Base-by-base conservation (phyloP, 2,888 invertebrate species). In the Dione juno region DNA sequence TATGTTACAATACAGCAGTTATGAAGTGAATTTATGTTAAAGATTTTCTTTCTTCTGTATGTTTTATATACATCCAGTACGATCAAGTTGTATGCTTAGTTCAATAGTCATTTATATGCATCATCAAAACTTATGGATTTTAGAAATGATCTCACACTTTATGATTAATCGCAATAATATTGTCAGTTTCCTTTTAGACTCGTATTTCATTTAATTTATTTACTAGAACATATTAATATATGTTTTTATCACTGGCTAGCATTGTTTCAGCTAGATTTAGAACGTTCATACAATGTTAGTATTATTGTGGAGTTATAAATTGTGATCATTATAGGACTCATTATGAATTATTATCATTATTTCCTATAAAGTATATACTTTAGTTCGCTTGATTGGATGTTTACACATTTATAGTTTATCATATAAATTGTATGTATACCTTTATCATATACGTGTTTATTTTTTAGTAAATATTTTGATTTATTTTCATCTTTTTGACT, bases 101-200 rank as follows among this genome's bases (percentile, higher is more conserved):
- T 37, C 13, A 21, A 3, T 10, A 50, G 19, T 37, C 19, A 21
- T 5, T 54, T 63, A 37, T 53, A 16, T 40, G 13, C 65, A 52
- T 53, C n/a, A 66, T 41, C 6, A 50, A 16, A 58, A n/a, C 40
- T n/a, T 57, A 11, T 41, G 48, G 45, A 14, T 57, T 35, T 37
- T 50, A 16, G 50, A 48, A 43, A 40, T 70, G 70, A 70, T 70
- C 61, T 70, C 66, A 70, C 66, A 58, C 70, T 59, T 58, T 19
- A 65, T 69, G 66, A 64, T 57, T 19, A 61, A 58, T 61, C 14
- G 8, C 14, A 37, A 52, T 57, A 41, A 16, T 54, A 19, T 40
- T 69, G 52, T 58, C 40, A 10, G 16, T 64, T 64, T 45, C 28
- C 61, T 45, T 61, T 45, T 61, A 61, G n/a, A 13, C 19, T 19